Percentiles rank a stretch among this genome's conserved stretches.
Conservation (phyloP, 2,888 invertebrate species). For the Spodoptera littoralis region DNA sequence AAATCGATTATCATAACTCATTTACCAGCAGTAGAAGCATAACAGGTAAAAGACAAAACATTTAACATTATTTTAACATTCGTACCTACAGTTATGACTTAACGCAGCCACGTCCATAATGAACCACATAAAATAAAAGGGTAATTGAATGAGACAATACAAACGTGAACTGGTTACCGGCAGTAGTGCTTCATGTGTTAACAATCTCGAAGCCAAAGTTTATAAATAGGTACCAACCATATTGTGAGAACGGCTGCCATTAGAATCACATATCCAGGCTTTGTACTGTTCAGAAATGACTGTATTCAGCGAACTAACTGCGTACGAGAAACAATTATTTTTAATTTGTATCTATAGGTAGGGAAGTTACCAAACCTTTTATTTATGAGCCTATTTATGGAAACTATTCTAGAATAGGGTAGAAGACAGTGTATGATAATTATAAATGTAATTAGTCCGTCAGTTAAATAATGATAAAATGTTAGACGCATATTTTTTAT, state of each 20-base stretch:
- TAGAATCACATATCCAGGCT: slow-evolving; percentile 62
- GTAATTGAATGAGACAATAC: slow-evolving; percentile 41
- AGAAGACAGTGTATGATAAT: no score
- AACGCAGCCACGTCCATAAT: slow-evolving; percentile 24
- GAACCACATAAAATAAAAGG: slow-evolving; percentile 17
- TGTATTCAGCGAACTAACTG: slow-evolving; percentile 32
- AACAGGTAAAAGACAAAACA: no score
- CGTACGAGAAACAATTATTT: slow-evolving; percentile 37
- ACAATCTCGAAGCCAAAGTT: slow-evolving; percentile 59
- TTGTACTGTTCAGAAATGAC: slow-evolving; percentile 53
- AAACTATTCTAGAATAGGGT: no score
- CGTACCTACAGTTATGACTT: no score
- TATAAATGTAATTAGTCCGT: no score
- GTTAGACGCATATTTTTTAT: no score
- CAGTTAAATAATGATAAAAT: no score
- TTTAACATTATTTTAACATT: no score
- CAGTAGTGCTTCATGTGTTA: slow-evolving; percentile 61
- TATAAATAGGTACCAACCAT: slow-evolving; percentile 69
- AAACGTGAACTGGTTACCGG: slow-evolving; percentile 58
- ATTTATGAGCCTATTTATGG: no score
- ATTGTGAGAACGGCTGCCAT: slow-evolving; percentile 68
- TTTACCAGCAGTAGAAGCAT: no score
- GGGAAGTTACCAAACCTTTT: no score
- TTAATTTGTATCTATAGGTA: background rate
- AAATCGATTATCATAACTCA: no score